phyloP scores from a whole-genome alignment of 2,113 vertebrate genomes.

The Chunga burmeisteri region DNA sequence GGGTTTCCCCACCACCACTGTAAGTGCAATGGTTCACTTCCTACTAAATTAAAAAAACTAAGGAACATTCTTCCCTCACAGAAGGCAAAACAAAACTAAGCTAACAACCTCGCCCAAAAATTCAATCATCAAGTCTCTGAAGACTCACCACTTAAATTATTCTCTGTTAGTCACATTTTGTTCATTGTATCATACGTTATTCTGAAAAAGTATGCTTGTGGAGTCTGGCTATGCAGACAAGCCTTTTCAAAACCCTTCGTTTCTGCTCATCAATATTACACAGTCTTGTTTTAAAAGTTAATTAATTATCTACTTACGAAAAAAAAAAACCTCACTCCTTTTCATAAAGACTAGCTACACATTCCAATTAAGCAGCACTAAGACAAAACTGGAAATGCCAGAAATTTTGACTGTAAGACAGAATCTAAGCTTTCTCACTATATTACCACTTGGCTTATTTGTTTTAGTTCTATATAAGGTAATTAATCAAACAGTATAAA shows the following conservation, averaged over 20 bases:
- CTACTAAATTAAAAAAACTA: background rate
- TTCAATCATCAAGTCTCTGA: background rate
- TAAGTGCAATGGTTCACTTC: background rate
- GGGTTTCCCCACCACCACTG: background rate
- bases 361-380: constrained; percentile 18
- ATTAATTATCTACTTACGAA: background rate
- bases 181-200: background rate
- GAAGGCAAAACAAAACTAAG: background rate
- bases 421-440: background rate
- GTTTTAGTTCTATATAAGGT: background rate
- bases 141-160: background rate
- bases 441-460: background rate
- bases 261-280: background rate
- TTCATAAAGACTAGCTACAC: background rate
- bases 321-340: background rate
- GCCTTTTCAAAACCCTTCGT: background rate
- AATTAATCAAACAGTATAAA: background rate
- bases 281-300: background rate
- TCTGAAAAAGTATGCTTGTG: background rate
- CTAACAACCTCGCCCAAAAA: background rate
- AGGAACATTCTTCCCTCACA: background rate
- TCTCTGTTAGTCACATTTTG: background rate
- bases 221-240: background rate
- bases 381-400: background rate
- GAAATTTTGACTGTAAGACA: background rate